phyloP scores from a whole-genome alignment of 2,797 vertebrate genomes.

The Antrozous pallidus region DNA sequence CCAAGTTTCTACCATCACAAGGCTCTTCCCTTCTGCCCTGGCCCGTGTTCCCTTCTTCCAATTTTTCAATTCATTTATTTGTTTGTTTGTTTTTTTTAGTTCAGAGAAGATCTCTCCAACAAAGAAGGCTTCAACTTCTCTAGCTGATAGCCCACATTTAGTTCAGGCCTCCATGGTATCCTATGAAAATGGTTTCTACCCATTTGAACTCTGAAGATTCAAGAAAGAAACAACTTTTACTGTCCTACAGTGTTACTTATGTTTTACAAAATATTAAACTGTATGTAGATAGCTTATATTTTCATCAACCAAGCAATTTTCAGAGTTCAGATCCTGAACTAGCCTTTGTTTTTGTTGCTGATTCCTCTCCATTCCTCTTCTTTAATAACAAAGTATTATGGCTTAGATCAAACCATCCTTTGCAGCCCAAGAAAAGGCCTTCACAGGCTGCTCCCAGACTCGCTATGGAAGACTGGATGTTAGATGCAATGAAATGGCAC shows the following conservation, averaged over 20 bases:
- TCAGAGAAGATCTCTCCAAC: background rate
- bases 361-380: background rate
- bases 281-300: slow-evolving; percentile 73
- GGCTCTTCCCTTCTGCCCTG: background rate
- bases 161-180: background rate
- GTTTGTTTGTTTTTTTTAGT: background rate
- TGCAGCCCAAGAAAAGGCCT: background rate
- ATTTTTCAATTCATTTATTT: background rate
- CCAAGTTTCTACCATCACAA: background rate
- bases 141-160: background rate
- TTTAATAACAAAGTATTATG: background rate
- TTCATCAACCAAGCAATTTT: slow-evolving; percentile 68
- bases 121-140: background rate
- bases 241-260: background rate
- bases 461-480: accelerated
- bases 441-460: background rate
- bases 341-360: background rate
- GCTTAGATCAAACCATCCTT: background rate
- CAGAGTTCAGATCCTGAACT: background rate
- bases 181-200: background rate
- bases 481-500: background rate
- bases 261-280: slow-evolving; percentile 53
- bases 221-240: background rate
- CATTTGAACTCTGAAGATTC: background rate
- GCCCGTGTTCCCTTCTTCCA: background rate